Evolutionary conservation across 2,888 invertebrate genomes (phyloP).

Genomic region (Linyphia triangularis): DNA sequence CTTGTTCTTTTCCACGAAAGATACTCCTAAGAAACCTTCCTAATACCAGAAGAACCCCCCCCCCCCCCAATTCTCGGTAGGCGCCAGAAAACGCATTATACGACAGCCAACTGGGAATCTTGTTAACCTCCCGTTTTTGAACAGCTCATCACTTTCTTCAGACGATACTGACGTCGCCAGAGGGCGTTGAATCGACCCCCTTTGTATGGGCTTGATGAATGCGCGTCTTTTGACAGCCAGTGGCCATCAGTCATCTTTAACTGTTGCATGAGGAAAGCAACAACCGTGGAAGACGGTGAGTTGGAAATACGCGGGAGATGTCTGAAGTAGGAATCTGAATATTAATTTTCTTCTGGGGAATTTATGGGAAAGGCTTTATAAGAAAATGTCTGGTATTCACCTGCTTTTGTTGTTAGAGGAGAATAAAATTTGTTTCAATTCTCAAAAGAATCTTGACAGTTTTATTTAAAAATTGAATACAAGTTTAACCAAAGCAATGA

Average conservation of each 20-base stretch:
- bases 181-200: background rate
- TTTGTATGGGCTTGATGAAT: background rate
- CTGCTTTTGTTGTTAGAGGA: too few species aligned
- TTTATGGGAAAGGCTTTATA: background rate
- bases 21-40: too few species aligned
- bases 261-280: background rate
- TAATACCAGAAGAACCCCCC: too few species aligned
- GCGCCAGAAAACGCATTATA: too few species aligned
- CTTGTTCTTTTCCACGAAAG: too few species aligned
- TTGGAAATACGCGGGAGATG: background rate
- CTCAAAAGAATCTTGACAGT: too few species aligned
- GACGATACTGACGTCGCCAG: background rate
- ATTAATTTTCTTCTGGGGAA: background rate
- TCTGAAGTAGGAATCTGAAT: background rate
- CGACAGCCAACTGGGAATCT: background rate
- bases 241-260: background rate
- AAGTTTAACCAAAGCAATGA: too few species aligned
- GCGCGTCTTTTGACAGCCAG: background rate
- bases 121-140: background rate
- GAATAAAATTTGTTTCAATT: too few species aligned
- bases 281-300: background rate
- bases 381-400: too few species aligned
- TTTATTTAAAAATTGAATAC: too few species aligned
- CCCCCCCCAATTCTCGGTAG: too few species aligned
- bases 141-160: background rate